Conservation (phyloP, 1,140 invertebrate species). For the Apolygus lucorum region DNA sequence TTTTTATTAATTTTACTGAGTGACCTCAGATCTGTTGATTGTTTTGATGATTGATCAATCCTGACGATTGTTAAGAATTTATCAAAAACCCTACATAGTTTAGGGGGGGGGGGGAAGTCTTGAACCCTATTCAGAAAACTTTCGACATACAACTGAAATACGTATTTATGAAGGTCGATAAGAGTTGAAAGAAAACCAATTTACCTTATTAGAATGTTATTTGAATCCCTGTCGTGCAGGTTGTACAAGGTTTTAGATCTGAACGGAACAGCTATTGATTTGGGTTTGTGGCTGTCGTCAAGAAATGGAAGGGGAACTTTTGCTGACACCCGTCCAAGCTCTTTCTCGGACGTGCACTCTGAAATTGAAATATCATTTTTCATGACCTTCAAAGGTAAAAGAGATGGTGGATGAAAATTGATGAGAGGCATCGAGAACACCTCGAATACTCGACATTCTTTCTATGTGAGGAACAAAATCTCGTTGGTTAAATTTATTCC, state of each 20-base stretch:
- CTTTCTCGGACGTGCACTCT: neutral
- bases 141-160: neutral
- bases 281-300: slow-evolving; percentile 24
- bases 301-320: slow-evolving; percentile 24
- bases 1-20: too few species aligned
- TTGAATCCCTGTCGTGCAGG: neutral
- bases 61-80: too few species aligned
- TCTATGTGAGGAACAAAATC: too few species aligned
- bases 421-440: too few species aligned
- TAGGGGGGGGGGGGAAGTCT: neutral
- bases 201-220: neutral
- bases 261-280: slow-evolving; percentile 26
- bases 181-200: neutral
- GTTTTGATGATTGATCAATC: neutral
- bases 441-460: too few species aligned
- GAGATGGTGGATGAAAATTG: too few species aligned
- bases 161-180: neutral
- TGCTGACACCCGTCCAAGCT: neutral
- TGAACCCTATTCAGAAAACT: neutral
- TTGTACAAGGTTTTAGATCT: slow-evolving; percentile 21
- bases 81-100: neutral
- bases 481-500: too few species aligned
- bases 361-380: too few species aligned
- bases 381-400: too few species aligned
- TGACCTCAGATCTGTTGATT: too few species aligned